phyloP scores from a whole-genome alignment of 2,888 invertebrate genomes.

The Synergus laeviventris region DNA sequence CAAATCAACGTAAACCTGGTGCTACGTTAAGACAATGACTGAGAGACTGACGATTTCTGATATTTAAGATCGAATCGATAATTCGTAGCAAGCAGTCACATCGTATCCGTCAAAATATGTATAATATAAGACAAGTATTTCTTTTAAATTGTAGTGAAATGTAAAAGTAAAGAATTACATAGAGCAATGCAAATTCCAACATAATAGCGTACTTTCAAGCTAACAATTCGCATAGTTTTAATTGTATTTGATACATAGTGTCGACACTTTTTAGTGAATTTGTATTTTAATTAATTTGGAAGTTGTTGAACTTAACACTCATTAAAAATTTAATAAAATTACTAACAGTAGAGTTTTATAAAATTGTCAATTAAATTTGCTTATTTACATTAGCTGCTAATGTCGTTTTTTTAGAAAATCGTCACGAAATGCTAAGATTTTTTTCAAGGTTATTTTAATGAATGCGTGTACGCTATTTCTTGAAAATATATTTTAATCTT shows the following conservation, averaged over 20 bases:
- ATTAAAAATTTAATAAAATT: background rate
- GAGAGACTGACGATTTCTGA: constrained; percentile 10
- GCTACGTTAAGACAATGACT: constrained; percentile 17
- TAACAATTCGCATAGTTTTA: constrained; percentile 3
- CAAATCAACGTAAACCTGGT: constrained; percentile 2
- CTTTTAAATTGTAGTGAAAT: constrained; percentile 21
- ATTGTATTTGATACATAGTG: background rate
- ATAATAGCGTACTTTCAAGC: background rate
- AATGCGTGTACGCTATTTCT: background rate
- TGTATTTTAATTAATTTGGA: constrained; percentile 11
- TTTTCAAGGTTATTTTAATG: background rate
- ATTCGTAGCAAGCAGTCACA: background rate
- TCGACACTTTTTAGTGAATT: constrained; percentile 7
- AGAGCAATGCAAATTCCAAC: background rate
- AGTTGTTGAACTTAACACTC: constrained; percentile 14
- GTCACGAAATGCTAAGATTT: background rate
- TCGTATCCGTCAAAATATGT: background rate
- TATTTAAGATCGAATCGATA: background rate
- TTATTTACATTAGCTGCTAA: background rate
- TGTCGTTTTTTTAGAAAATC: background rate
- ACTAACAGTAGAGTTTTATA: background rate
- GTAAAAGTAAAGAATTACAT: background rate
- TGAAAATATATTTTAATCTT: background rate
- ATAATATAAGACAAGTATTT: background rate
- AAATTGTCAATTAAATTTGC: background rate